Evolutionary conservation across 2,797 vertebrate genomes (phyloP).

Genomic region (Percopsis omiscomaycus): DNA sequence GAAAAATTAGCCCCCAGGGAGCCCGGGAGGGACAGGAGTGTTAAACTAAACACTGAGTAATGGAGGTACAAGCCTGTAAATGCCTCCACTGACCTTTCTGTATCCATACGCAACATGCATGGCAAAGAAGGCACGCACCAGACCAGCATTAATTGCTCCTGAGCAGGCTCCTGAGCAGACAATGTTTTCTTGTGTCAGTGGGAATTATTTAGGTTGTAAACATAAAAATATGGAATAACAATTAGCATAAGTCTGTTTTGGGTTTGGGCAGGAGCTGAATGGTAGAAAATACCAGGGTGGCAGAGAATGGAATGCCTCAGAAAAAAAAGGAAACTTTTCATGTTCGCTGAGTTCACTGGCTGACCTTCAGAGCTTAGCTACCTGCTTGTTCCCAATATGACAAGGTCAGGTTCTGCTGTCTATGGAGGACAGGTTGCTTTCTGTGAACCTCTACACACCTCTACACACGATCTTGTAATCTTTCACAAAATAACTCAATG

Average conservation of each 20-base stretch:
- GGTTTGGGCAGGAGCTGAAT: conserved; percentile 15
- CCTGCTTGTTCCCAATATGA: conserved; percentile 41
- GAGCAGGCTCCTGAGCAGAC: conserved; percentile 38
- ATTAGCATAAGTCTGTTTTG: conserved; percentile 39
- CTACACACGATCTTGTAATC: neutral
- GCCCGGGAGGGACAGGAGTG: conserved; percentile 53
- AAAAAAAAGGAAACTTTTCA: conserved; percentile 23
- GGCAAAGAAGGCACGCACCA: conserved; percentile 43
- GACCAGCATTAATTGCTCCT: conserved; percentile 65
- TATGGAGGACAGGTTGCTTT: conserved; percentile 21
- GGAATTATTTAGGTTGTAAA: conserved; percentile 5
- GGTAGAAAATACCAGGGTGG: neutral
- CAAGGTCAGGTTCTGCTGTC: conserved; percentile 46
- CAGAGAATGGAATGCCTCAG: neutral
- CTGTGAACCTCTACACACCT: conserved; percentile 7
- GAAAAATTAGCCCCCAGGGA: conserved; percentile 53
- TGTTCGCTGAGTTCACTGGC: conserved; percentile 29
- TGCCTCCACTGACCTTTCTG: conserved; percentile 72
- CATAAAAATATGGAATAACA: conserved; percentile 15
- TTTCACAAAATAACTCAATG: conserved; percentile 24
- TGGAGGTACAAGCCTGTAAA: conserved; percentile 67
- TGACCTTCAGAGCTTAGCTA: conserved; percentile 41
- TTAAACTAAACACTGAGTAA: conserved; percentile 75
- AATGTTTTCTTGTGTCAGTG: conserved; percentile 44
- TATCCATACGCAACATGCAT: conserved; percentile 51